phyloP scores from a whole-genome alignment of 1,140 invertebrate genomes.

The Ooceraea biroi region DNA sequence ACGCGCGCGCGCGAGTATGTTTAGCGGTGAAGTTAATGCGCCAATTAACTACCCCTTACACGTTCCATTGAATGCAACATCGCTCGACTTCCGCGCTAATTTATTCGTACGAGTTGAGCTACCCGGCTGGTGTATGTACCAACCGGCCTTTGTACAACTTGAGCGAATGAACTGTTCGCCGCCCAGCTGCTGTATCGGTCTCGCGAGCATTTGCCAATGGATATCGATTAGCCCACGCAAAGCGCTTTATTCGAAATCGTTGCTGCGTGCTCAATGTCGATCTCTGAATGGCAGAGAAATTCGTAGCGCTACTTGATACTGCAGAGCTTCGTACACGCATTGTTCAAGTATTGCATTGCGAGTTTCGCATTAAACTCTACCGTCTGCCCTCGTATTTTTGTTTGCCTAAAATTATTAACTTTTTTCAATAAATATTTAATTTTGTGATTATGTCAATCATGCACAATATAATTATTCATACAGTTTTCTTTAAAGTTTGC shows the following conservation, averaged over 20 bases:
- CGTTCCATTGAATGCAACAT: conserved; percentile 62
- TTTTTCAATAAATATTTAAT: too few relatives aligned
- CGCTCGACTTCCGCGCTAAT: conserved; percentile 59
- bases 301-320: neutral
- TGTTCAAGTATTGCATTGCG: neutral
- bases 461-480: too few relatives aligned
- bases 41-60: conserved; percentile 73
- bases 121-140: conserved; percentile 22
- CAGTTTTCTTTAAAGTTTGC: too few relatives aligned
- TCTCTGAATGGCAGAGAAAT: conserved; percentile 2
- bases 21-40: conserved; percentile 62
- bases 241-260: conserved; percentile 22
- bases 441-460: too few relatives aligned
- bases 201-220: conserved; percentile 28
- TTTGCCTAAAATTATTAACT: neutral
- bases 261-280: neutral
- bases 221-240: conserved; percentile 27
- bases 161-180: conserved; percentile 28
- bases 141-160: conserved; percentile 46
- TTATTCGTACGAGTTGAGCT: conserved; percentile 65
- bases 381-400: neutral
- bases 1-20: neutral
- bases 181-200: conserved; percentile 9
- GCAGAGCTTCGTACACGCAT: neutral
- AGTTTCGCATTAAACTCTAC: neutral